A percentile compares a stretch with the other conserved stretches of the same genome.
Evolutionary conservation across 2,888 invertebrate species (phyloP).

Genomic region (Platycnemis pennipes): DNA sequence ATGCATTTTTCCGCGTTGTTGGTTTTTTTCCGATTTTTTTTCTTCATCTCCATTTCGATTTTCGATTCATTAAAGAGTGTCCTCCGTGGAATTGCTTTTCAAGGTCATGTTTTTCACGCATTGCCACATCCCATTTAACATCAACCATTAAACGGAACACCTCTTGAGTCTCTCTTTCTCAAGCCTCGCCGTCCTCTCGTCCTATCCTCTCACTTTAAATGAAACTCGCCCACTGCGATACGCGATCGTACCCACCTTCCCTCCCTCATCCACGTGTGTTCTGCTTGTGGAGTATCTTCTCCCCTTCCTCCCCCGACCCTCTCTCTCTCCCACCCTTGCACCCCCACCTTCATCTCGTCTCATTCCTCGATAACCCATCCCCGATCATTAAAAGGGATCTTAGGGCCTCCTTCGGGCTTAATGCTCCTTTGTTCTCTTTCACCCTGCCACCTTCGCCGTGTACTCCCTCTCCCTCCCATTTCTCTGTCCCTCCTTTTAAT

Average conservation of each 20-base stretch:
- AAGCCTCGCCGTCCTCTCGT: background rate
- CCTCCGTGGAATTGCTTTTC: too few relatives aligned
- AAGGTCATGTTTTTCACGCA: background rate
- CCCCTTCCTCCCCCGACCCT: background rate
- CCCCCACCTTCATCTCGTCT: background rate
- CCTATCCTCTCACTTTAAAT: background rate
- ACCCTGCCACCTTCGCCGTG: background rate
- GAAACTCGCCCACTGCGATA: background rate
- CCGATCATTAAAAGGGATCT: slow-evolving; percentile 35
- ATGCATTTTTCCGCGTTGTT: too few relatives aligned
- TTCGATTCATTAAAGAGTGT: too few relatives aligned
- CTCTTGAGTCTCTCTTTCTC: background rate
- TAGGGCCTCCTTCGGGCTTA: slow-evolving; percentile 24
- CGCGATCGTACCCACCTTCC: background rate
- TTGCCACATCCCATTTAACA: background rate
- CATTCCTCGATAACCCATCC: slow-evolving; percentile 17
- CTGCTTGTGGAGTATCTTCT: background rate
- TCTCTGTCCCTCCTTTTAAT: slow-evolving; percentile 2
- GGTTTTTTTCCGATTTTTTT: too few relatives aligned
- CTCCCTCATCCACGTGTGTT: background rate
- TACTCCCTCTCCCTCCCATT: background rate
- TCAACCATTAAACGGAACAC: background rate
- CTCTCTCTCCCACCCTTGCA: background rate
- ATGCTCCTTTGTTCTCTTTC: slow-evolving; percentile 16
- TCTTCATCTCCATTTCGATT: too few relatives aligned